Base-by-base conservation (phyloP, 37 sponge, comb jelly and placozoan species). In the Lycopodina hypogea region DNA sequence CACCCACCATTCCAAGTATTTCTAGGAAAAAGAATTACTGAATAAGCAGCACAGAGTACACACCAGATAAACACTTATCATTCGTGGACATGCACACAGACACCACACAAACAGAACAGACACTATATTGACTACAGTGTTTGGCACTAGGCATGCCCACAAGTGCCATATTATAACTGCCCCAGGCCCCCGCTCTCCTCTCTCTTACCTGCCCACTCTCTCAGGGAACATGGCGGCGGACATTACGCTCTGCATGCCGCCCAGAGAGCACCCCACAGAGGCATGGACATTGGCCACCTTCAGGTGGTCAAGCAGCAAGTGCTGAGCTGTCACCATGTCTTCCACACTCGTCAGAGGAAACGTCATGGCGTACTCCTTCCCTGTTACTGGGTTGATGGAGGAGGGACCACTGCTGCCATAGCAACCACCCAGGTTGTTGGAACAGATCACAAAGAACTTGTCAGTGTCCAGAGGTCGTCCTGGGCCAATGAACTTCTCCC, bases 401-500 rank as follows among this genome's bases (percentile, higher is more conserved):
- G 63, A 61, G 34, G 81, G 81, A 17, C 81, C 81, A 71, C 72
- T 87, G 50, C 86, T 78, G 4, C 93, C 93, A 79, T 74, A 93
- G 80, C 93, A 93, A 45, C 93, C 87, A 33, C 93, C 87, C 12
- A 93, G 22, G 1, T 76, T 56, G 51, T 93, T 93, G 11, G 83
- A 29, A 64, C 90, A 93, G 24, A 93, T 42, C 6, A 93, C 53
- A 33, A 86, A 93, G 78, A 85, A 93, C 36, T 86, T 81, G 75
- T 93, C 73, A 22, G 93, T 93, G 71, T 93, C 81, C 2, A 93
- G 68, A 37, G 93, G 62, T 50, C 73, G 29, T 1, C 87, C 90
- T 19, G 93, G 93, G 0, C 93, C 93, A 36, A 93, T 85, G 26
- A 93, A 89, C 36, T 81, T 57, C 77, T 93, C 93, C 93, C 93